Base-by-base conservation (phyloP, 2,797 vertebrate species). In the Sebastes taczanowskii region DNA sequence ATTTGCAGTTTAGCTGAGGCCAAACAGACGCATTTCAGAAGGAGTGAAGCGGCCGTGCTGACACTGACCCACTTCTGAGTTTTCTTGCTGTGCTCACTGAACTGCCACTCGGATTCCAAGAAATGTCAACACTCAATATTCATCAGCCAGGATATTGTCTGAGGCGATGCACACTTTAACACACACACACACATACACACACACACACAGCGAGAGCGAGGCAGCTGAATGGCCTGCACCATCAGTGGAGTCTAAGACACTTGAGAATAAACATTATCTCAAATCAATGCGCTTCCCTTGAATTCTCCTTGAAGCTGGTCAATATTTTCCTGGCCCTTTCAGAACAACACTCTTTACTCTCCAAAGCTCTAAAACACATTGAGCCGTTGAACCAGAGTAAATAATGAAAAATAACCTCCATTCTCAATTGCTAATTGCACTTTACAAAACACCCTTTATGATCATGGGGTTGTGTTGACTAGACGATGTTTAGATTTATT, bases 21-120 rank as follows among this genome's bases (percentile, higher is more conserved):
- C 76, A 71, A 80, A 55, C 63, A 56, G 60, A 53, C 79, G 11
- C 82, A 8, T 67, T 77, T 77, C 58, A 58, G 49, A 73, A 22
- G n/a, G 23, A 46, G 52, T 2, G 49, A 62, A 5, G 53, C 11
- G 8, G 77, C 30, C 34, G 46, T 73, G 70, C 65, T 60, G 77
- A 69, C 29, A 2, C 62, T 90, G 90, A 92, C 87, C 92, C 76
- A 91, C 69, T 91, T 93, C 61, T 65, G n/a, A 63, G 66, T 74
- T 70, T 83, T 80, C 78, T 83, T 60, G 56, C 83, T 83, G 80
- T 74, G 71, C 55, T 82, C 64, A 16, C 65, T 60, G 82, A 83
- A 80, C 56, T 80, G 77, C 74, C 25, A 23, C 63, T 72, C 27
- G 0, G 38, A 84, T 86, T 86, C 77, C 80, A 75, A 89, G 81